phyloP scores from a whole-genome alignment of 2,888 invertebrate genomes.

The Ormyrus nitidulus region DNA sequence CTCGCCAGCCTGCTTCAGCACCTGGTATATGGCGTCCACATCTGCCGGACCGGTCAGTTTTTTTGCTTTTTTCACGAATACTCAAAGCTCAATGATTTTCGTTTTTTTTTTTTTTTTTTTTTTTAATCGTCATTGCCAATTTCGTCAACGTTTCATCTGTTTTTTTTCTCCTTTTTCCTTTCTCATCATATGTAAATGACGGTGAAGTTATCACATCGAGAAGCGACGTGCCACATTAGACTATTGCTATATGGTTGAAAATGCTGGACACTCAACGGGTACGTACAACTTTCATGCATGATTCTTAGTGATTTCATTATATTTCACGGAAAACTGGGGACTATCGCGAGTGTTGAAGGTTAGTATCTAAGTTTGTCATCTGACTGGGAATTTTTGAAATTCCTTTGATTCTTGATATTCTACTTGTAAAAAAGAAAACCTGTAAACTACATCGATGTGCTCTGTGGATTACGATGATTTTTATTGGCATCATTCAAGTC shows the following conservation, averaged over 20 bases:
- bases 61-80: slow-evolving; percentile 55
- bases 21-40: slow-evolving; percentile 95
- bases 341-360: too few species aligned
- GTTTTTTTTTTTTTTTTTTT: slow-evolving; percentile 14
- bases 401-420: too few species aligned
- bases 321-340: too few species aligned
- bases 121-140: not conserved
- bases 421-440: too few species aligned
- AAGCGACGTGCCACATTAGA: slow-evolving; percentile 30
- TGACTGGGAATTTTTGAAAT: too few species aligned
- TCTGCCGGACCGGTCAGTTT: slow-evolving; percentile 74
- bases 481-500: too few species aligned
- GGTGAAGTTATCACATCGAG: slow-evolving; percentile 27
- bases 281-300: too few species aligned
- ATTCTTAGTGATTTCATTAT: too few species aligned
- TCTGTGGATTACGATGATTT: too few species aligned
- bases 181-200: slow-evolving; percentile 12
- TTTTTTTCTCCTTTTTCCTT: not conserved
- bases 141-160: not conserved
- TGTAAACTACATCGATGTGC: too few species aligned
- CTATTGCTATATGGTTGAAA: not conserved
- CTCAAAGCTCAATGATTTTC: slow-evolving; percentile 56
- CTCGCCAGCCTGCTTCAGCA: slow-evolving; percentile 95
- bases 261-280: too few species aligned
- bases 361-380: too few species aligned